Percentiles rank a stretch among this genome's conserved stretches.
Evolutionary conservation across 2,888 invertebrate genomes (phyloP).

Genomic region (Tetragnatha montana): DNA sequence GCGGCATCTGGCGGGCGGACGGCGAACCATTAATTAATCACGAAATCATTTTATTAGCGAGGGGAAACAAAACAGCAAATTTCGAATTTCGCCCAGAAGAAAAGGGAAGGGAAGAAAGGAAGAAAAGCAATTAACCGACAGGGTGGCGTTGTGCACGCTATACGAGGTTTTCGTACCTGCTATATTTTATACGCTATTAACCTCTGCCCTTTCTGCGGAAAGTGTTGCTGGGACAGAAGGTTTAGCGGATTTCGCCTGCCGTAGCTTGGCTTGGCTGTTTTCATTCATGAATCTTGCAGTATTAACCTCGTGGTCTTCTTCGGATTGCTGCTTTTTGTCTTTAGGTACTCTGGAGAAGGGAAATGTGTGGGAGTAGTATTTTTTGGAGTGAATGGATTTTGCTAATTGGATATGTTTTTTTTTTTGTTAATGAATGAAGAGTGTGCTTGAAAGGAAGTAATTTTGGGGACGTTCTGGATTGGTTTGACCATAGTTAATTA

Average conservation of each 20-base stretch:
- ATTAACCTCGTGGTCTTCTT: too few species aligned
- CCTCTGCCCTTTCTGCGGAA: constrained; percentile 43
- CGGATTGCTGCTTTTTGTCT: too few species aligned
- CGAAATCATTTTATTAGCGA: constrained; percentile 34
- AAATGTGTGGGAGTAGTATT: background rate
- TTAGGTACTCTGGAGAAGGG: too few species aligned
- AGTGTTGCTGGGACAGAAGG: constrained; percentile 39
- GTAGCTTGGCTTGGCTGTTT: too few species aligned
- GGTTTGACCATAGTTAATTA: too few species aligned
- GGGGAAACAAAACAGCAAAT: background rate
- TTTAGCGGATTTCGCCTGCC: background rate
- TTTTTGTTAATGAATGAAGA: too few species aligned
- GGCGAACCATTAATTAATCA: constrained; percentile 58
- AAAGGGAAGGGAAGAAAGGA: background rate
- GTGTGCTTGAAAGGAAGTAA: too few species aligned
- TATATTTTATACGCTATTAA: constrained; percentile 69
- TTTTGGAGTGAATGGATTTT: background rate
- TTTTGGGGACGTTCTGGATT: too few species aligned
- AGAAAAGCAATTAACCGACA: constrained; percentile 54
- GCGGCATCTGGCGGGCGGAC: constrained; percentile 61
- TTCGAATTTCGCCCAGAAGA: constrained; percentile 10
- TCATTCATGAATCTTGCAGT: too few species aligned
- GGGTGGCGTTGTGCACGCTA: constrained; percentile 55
- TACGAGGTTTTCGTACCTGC: constrained; percentile 23
- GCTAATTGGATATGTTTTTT: too few species aligned